phyloP scores from a whole-genome alignment of 35 echinoderm and acorn worm genomes.

The Lytechinus variegatus region DNA sequence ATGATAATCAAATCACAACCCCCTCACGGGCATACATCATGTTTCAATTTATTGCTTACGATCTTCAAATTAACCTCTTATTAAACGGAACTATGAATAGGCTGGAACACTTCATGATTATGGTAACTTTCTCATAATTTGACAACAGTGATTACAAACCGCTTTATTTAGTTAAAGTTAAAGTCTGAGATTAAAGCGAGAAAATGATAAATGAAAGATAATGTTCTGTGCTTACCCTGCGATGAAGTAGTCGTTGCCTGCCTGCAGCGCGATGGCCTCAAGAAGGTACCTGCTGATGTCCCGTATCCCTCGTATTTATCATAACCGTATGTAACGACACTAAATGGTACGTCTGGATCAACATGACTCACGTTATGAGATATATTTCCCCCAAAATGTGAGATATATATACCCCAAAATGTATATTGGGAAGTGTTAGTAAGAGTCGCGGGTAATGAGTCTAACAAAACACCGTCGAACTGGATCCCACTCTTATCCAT shows the following conservation, averaged over 20 bases:
- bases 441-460: neutral
- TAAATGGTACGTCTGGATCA: conserved; percentile 9
- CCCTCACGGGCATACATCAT: no score
- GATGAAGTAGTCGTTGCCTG: neutral
- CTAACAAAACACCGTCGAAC: neutral
- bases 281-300: neutral
- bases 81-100: no score
- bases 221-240: neutral
- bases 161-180: no score
- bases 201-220: no score
- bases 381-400: no score
- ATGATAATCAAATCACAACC: no score
- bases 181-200: no score
- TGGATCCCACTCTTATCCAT: neutral
- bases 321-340: conserved; percentile 1
- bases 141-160: no score
- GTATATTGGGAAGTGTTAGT: neutral
- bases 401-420: neutral
- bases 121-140: no score
- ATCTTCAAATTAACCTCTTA: no score
- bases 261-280: neutral
- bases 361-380: neutral
- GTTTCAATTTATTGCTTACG: no score
- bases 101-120: no score
- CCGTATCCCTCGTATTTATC: neutral